Evolutionary conservation across 2,888 invertebrate species (phyloP), one percentile per base, ranked within the genome.

Genomic region (Parapristionchus giblindavisi): DNA sequence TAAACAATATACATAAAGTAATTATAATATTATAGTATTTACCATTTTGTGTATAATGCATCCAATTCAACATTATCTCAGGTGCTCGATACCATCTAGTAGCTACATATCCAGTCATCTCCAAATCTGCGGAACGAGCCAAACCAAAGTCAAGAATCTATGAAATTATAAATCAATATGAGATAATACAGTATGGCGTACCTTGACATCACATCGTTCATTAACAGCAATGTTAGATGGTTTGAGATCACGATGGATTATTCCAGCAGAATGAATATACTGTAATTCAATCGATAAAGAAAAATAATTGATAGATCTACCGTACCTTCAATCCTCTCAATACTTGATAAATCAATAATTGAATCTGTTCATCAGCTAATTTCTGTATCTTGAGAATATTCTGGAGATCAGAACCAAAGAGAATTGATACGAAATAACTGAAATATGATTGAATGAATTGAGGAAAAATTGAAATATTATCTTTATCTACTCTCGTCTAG

Each of bases 181-280:
- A 51, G 24, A 48, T 54, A 43, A 76, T 0, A 2, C 21, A 36
- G 40, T 17, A 34, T 0, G 21, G 5, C 58, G 24, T 83, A 90
- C 90, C 88, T 90, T 96, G 82, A 99, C 90, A 89, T 99, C 98
- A 90, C 98, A 99, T 89, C 98, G 97, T 90, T 99, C 98, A 90
- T 99, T 99, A 1, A 99, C 98, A 54, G 97, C 98, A 89, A 99
- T 96, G 89, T 99, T 99, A 75, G 96, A 96, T 43, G 98, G 99
- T 89, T 99, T 99, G 84, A 99, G 91, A 89, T 99, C 98, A 94
- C 94, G 86, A 89, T 98, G 98, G 88, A 98, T 96, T 79, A 98
- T 95, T 77, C 96, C 96, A 78, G 97, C 97, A 75, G 97, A 96
- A 90, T 98, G 98, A 84, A 98, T 96, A 88, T 97, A 97, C 89